Percentiles rank a stretch among this genome's conserved stretches.
Conservation (phyloP, 1,140 invertebrate genomes). For the Lordiphosa stackelbergi region DNA sequence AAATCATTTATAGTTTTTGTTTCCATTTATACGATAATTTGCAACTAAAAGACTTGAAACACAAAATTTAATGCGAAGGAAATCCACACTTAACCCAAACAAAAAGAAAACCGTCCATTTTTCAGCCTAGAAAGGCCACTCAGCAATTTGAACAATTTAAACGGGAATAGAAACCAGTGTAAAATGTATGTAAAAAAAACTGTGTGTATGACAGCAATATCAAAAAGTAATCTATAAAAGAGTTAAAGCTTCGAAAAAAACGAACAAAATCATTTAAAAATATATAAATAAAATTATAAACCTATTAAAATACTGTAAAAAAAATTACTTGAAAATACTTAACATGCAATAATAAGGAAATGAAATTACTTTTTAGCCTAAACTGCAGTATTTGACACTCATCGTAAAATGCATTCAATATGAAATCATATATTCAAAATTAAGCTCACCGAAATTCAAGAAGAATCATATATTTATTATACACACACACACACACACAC, state of each 20-base stretch:
- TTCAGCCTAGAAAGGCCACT: conserved; percentile 41
- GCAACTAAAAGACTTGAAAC: conserved; percentile 64
- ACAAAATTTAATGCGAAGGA: not conserved
- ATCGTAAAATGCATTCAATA: conserved; percentile 39
- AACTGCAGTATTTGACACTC: conserved; percentile 50
- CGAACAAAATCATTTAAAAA: conserved; percentile 21
- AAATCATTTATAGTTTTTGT: conserved; percentile 33
- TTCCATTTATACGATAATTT: conserved; percentile 54
- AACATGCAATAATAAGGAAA: conserved; percentile 66
- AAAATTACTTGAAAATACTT: conserved; percentile 28
- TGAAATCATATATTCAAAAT: conserved; percentile 62
- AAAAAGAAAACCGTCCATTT: conserved; percentile 61
- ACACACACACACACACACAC: conserved; percentile 17
- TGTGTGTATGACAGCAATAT: conserved; percentile 59
- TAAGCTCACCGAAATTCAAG: conserved; percentile 62
- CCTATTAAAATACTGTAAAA: conserved; percentile 23
- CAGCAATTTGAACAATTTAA: conserved; percentile 51
- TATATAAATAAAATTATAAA: conserved; percentile 34
- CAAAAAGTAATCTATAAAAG: conserved; percentile 25
- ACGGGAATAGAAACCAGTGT: conserved; percentile 13
- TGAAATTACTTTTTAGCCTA: conserved; percentile 65
- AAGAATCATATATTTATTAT: conserved; percentile 32
- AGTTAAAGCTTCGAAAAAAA: conserved; percentile 40
- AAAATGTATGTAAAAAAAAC: conserved; percentile 19
- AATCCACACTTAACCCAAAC: conserved; percentile 18